Conservation (phyloP, 2,888 invertebrate genomes). For the Chloroclysta siterata region DNA sequence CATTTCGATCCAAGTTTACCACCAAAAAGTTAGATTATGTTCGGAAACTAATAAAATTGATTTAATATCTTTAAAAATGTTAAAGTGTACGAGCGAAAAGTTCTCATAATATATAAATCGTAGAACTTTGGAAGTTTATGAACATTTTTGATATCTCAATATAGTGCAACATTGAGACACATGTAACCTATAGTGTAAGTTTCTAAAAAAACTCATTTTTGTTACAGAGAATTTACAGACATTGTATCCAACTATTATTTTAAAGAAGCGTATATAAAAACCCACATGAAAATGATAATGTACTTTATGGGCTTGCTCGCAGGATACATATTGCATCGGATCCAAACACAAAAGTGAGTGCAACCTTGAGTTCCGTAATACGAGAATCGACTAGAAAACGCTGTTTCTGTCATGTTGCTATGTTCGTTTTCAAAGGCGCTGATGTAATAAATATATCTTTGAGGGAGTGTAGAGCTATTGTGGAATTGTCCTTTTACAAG, state of each 20-base stretch:
- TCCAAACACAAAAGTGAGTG: constrained; percentile 86
- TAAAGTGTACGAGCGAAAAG: too few relatives aligned
- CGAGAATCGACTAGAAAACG: constrained; percentile 9
- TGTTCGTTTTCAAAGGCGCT: constrained; percentile 27
- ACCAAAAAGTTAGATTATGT: too few relatives aligned
- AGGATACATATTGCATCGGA: constrained; percentile 87
- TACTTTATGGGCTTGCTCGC: constrained; percentile 88
- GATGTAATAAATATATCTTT: constrained; percentile 10
- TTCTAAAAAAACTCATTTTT: constrained; percentile 6
- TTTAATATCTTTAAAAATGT: too few relatives aligned
- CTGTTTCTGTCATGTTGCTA: constrained; percentile 16
- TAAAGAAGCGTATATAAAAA: constrained; percentile 88
- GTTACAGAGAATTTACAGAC: constrained; percentile 87
- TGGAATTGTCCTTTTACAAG: constrained; percentile 11
- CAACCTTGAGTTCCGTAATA: constrained; percentile 3
- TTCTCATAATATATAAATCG: too few relatives aligned
- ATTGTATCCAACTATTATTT: constrained; percentile 87
- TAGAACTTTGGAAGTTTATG: too few relatives aligned
- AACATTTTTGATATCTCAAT: background rate
- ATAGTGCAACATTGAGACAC: too few relatives aligned
- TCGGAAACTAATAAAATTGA: too few relatives aligned
- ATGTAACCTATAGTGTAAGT: background rate
- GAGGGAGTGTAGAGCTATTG: constrained; percentile 1
- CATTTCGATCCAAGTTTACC: too few relatives aligned
- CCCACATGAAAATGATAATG: constrained; percentile 89